Evolutionary conservation across 2,888 invertebrate species (phyloP).

Genomic region (Pachycephus smyrnensis): DNA sequence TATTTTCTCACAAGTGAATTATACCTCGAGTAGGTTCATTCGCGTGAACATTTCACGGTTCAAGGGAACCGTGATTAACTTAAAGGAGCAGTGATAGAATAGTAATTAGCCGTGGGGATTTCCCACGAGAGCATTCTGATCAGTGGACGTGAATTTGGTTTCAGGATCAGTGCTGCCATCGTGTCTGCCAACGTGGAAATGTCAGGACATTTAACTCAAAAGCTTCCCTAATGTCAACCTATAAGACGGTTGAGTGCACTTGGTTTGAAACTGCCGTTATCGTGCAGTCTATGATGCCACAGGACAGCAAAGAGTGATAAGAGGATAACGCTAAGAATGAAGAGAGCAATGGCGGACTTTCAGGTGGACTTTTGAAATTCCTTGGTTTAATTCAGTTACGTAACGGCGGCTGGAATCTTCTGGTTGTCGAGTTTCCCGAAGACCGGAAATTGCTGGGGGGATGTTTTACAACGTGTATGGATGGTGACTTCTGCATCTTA

Average conservation of each 20-base stretch:
- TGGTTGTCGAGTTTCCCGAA: neutral
- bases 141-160: neutral
- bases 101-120: slow-evolving; percentile 28
- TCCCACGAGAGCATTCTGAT: neutral
- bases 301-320: neutral
- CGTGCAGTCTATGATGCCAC: neutral
- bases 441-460: neutral
- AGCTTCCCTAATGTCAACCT: slow-evolving; percentile 35
- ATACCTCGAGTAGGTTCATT: too few species aligned
- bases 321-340: too few species aligned
- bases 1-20: neutral
- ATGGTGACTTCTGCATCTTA: neutral
- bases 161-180: slow-evolving; percentile 4
- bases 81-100: slow-evolving; percentile 31
- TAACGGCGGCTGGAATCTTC: neutral
- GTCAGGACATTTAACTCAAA: slow-evolving; percentile 34
- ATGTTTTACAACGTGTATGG: neutral
- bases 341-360: neutral
- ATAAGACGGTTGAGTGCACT: slow-evolving; percentile 34
- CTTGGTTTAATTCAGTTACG: neutral
- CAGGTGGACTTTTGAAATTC: neutral
- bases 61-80: slow-evolving; percentile 32
- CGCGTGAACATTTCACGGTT: slow-evolving; percentile 20
- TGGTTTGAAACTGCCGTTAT: neutral
- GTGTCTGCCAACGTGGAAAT: slow-evolving; percentile 30